Conservation (phyloP, 2,888 invertebrate species). For the Schrankia costaestrigalis region DNA sequence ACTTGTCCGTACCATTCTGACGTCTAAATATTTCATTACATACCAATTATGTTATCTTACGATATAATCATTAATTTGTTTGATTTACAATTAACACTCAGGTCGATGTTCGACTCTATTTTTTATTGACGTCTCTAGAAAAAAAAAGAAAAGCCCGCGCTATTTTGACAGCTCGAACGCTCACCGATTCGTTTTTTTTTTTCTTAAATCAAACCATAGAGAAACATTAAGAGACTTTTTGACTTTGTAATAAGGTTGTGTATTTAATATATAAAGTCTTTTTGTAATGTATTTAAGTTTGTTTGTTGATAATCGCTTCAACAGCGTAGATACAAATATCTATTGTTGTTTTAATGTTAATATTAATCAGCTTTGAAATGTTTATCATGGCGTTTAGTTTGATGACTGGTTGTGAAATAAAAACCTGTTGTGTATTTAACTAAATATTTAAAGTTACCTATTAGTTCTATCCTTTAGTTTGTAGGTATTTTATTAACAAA, state of each 20-base stretch:
- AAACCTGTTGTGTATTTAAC: slow-evolving; percentile 4
- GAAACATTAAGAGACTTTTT: slow-evolving; percentile 22
- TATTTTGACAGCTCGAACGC: slow-evolving; percentile 41
- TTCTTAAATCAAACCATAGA: slow-evolving; percentile 28
- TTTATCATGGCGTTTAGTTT: slow-evolving; percentile 28
- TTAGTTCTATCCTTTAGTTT: no score
- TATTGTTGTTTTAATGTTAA: slow-evolving; percentile 43
- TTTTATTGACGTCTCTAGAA: slow-evolving; percentile 45
- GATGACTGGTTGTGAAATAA: slow-evolving; percentile 32
- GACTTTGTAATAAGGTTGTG: slow-evolving; percentile 33
- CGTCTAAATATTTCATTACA: slow-evolving; percentile 8
- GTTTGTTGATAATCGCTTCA: slow-evolving; percentile 39
- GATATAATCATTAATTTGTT: slow-evolving; percentile 73
- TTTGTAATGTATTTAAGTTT: slow-evolving; percentile 30
- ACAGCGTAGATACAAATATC: slow-evolving; percentile 41
- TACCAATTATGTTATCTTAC: slow-evolving; percentile 59
- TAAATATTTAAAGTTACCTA: no score
- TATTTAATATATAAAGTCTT: slow-evolving; percentile 16
- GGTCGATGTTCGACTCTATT: slow-evolving; percentile 52
- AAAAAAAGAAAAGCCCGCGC: slow-evolving; percentile 31
- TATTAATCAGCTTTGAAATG: slow-evolving; percentile 41
- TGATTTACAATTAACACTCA: slow-evolving; percentile 74
- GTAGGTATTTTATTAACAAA: no score
- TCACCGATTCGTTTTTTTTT: slow-evolving; percentile 40
- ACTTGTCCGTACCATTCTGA: background rate